These are phyloP conservation scores for Pseudochromis fuscus DNA, from an alignment of 2,797 vertebrate species.

Conservation along the genomic window DNA sequence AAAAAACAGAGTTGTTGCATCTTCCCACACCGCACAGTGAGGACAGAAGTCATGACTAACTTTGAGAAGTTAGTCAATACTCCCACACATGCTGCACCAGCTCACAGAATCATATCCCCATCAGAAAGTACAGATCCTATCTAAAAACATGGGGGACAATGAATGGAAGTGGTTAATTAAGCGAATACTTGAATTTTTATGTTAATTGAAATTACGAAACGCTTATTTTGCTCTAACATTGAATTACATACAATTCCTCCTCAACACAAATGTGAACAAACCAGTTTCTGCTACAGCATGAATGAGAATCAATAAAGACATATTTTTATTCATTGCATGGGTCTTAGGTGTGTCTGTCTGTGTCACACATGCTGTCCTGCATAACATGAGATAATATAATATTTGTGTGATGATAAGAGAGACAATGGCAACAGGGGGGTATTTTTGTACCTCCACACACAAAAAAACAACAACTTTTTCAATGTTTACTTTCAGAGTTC, in stretches of 20 bases:
- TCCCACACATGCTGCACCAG: slow-evolving; percentile 58
- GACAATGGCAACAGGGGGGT: not conserved
- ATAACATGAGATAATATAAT: slow-evolving; percentile 21
- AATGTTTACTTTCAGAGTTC: not conserved
- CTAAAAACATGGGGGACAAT: slow-evolving; percentile 40
- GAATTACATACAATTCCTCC: not conserved
- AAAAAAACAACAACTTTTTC: not conserved
- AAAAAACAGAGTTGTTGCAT: slow-evolving; percentile 41
- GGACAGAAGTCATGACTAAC: slow-evolving; percentile 72
- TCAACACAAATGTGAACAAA: not conserved
- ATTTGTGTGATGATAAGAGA: not conserved
- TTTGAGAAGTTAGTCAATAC: slow-evolving; percentile 63
- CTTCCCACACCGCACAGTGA: slow-evolving; percentile 66
- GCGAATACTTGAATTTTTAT: not conserved
- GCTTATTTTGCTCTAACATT: not conserved
- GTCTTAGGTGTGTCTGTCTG: slow-evolving; percentile 2
- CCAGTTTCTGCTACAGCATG: not conserved
- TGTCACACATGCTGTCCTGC: not conserved
- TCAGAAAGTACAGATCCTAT: slow-evolving; percentile 23
- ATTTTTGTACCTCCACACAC: no score
- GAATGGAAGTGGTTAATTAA: slow-evolving; percentile 18
- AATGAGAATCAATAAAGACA: slow-evolving; percentile 19
- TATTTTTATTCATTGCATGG: slow-evolving; percentile 36
- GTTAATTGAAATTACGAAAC: slow-evolving; percentile 3
- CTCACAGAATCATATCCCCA: slow-evolving; percentile 37